These are phyloP conservation scores for Syncerus caffer DNA, from an alignment of 2,797 vertebrate species.

Conservation along the genomic window DNA sequence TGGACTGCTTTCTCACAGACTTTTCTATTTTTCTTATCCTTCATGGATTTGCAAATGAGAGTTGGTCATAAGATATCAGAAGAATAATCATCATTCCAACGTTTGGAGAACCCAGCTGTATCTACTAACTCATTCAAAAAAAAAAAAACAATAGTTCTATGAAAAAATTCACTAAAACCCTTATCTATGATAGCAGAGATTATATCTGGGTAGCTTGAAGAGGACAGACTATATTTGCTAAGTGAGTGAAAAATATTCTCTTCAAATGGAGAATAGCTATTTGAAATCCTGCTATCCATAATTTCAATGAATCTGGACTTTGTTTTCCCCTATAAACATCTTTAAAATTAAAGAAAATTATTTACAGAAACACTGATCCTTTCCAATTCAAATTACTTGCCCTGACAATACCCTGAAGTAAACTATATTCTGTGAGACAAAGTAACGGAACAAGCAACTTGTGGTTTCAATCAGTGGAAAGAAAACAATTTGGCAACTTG, in stretches of 20 bases:
- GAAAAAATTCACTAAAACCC: not conserved
- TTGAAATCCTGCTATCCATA: slow-evolving; percentile 11
- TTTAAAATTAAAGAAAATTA: slow-evolving; percentile 53
- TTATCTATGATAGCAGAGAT: not conserved
- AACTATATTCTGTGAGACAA: slow-evolving; percentile 19
- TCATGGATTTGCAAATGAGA: slow-evolving; percentile 18
- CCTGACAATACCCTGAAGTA: not conserved
- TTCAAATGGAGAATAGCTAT: not conserved
- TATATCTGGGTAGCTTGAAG: not conserved
- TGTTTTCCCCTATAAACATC: not conserved
- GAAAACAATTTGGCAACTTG: slow-evolving; percentile 62
- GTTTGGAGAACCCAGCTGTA: slow-evolving; percentile 14
- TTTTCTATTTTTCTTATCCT: not conserved
- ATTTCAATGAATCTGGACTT: not conserved
- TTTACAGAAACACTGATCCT: slow-evolving; percentile 19
- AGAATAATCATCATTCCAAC: not conserved
- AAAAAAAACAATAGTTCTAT: not conserved
- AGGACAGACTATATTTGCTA: not conserved
- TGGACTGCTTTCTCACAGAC: not conserved
- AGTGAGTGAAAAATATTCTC: not conserved
- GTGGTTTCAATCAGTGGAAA: slow-evolving; percentile 56
- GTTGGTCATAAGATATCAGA: not conserved
- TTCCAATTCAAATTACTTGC: slow-evolving; percentile 40
- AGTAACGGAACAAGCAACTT: slow-evolving; percentile 46
- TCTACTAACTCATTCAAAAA: not conserved